phyloP scores from a whole-genome alignment of 1,140 invertebrate species.

The Panagrolaimus sp. region DNA sequence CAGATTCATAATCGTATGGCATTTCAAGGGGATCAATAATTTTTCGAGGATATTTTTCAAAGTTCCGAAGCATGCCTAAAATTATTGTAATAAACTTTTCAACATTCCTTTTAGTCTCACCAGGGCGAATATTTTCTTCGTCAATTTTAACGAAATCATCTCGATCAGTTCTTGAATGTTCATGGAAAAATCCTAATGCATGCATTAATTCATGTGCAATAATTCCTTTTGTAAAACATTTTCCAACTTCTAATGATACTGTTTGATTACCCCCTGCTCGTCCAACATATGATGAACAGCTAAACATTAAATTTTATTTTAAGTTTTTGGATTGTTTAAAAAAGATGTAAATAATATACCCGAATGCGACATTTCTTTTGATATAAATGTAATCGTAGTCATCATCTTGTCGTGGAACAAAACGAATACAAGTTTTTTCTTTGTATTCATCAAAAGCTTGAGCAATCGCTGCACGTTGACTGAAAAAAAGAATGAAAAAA shows the following conservation, averaged over 20 bases:
- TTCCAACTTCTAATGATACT: conserved; percentile 57
- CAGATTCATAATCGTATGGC: conserved; percentile 51
- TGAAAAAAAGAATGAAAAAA: conserved; percentile 33
- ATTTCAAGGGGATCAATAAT: conserved; percentile 58
- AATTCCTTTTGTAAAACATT: conserved; percentile 59
- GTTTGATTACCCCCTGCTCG: conserved; percentile 59
- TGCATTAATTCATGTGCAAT: conserved; percentile 58
- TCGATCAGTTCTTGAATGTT: conserved; percentile 57
- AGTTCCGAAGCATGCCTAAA: conserved; percentile 58
- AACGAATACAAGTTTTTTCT: conserved; percentile 56
- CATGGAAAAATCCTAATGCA: conserved; percentile 56
- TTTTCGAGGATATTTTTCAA: conserved; percentile 59
- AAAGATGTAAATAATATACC: conserved; percentile 31
- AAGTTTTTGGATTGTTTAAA: neutral
- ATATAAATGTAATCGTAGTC: conserved; percentile 59
- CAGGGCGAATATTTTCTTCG: conserved; percentile 58
- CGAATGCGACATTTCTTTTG: conserved; percentile 56
- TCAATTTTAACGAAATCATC: conserved; percentile 56
- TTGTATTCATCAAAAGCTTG: conserved; percentile 59
- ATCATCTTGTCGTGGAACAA: conserved; percentile 49
- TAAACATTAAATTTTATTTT: conserved; percentile 29
- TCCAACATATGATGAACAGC: conserved; percentile 59
- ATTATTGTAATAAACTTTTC: no score
- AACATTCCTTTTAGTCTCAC: conserved; percentile 25
- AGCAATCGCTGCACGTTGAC: conserved; percentile 57